Evolutionary conservation across 92 coral and sea anemone species (phyloP).

Genomic region (Parazoanthus darwini): DNA sequence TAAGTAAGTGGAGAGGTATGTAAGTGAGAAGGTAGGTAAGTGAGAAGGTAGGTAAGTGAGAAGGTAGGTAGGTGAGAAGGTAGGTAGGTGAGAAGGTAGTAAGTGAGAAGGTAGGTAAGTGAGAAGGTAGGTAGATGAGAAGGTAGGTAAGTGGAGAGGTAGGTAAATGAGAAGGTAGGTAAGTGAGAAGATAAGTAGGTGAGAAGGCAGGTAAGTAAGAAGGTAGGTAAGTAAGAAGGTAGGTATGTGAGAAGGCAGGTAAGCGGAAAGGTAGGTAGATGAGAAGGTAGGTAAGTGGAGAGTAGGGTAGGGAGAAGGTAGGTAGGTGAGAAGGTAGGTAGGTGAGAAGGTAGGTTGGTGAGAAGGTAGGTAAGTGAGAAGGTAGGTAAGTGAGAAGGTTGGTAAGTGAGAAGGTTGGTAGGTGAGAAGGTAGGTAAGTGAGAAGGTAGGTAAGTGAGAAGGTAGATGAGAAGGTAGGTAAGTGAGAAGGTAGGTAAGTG

Average conservation of each 20-base stretch:
- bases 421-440: too few species aligned
- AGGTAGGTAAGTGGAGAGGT: too few species aligned
- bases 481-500: too few species aligned
- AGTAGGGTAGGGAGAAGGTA: too few species aligned
- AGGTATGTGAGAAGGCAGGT: neutral
- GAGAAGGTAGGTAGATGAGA: neutral
- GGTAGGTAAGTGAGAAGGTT: too few species aligned
- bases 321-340: too few species aligned
- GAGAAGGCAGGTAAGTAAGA: neutral
- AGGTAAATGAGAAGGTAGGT: neutral
- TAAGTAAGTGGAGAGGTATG: neutral
- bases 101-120: neutral
- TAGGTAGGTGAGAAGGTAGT: neutral
- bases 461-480: too few species aligned
- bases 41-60: neutral
- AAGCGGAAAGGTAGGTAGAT: neutral
- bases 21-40: neutral
- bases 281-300: too few species aligned
- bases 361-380: too few species aligned
- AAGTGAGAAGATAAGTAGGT: neutral
- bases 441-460: too few species aligned
- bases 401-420: too few species aligned
- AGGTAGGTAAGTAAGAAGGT: neutral
- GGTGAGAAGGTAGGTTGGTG: too few species aligned
- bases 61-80: neutral